Evolutionary conservation across 2,888 invertebrate genomes (phyloP).

Genomic region (Atherix ibis): DNA sequence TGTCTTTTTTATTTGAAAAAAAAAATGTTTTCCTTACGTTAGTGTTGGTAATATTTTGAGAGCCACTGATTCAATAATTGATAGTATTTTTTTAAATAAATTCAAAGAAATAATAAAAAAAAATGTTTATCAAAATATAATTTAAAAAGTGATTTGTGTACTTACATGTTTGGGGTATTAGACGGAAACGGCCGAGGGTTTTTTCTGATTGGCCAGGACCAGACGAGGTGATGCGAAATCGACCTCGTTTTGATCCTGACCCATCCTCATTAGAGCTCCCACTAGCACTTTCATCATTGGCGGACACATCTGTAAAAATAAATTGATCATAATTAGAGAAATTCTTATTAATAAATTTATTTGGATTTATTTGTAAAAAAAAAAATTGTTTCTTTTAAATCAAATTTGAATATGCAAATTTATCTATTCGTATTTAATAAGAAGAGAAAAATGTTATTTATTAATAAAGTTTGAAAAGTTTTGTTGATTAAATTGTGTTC

Average conservation of each 20-base stretch:
- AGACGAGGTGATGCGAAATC: slow-evolving; percentile 38
- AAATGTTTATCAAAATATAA: background rate
- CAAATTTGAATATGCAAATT: too few species aligned
- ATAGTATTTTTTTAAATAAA: background rate
- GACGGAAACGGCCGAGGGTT: slow-evolving; percentile 31
- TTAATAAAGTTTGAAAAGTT: too few species aligned
- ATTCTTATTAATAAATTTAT: background rate
- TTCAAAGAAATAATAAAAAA: background rate
- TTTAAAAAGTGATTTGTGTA: slow-evolving; percentile 6
- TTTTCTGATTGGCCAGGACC: slow-evolving; percentile 30
- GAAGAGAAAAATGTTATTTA: too few species aligned
- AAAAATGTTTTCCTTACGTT: too few species aligned
- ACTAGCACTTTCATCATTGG: slow-evolving; percentile 15
- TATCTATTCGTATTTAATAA: too few species aligned
- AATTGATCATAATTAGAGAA: background rate
- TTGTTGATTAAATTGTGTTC: too few species aligned
- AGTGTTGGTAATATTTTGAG: too few species aligned
- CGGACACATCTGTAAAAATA: slow-evolving; percentile 14
- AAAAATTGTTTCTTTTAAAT: too few species aligned
- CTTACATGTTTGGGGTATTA: slow-evolving; percentile 30
- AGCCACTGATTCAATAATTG: too few species aligned
- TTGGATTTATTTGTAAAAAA: background rate
- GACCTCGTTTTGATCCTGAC: slow-evolving; percentile 32
- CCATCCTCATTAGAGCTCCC: slow-evolving; percentile 21
- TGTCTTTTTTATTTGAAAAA: too few species aligned